Conservation (phyloP, 2,113 vertebrate genomes). For the Corythornis cristatus region DNA sequence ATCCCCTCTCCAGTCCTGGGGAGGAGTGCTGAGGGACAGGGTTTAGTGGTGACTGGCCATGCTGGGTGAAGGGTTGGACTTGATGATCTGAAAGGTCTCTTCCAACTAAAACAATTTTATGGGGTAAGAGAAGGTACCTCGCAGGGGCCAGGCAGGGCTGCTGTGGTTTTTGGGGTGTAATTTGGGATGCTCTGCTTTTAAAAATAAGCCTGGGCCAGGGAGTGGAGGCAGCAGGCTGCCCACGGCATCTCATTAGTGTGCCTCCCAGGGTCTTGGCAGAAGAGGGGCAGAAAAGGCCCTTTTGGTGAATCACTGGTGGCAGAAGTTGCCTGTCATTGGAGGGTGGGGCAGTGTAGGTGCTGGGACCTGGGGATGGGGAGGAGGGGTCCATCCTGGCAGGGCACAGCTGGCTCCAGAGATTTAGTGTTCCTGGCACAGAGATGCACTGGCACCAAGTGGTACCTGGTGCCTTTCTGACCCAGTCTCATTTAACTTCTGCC, state of each 20-base stretch:
- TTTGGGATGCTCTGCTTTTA: neutral
- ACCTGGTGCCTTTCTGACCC: neutral
- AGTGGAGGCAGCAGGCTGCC: neutral
- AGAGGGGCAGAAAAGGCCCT: neutral
- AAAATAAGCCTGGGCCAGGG: neutral
- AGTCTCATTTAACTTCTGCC: neutral
- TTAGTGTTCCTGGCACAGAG: neutral
- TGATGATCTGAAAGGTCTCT: neutral
- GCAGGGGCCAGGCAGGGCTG: neutral
- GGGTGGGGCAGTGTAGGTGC: neutral
- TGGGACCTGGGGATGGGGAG: fast-evolving
- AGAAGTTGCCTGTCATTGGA: neutral
- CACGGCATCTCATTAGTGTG: neutral
- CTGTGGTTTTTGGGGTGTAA: fast-evolving
- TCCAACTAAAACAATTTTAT: neutral
- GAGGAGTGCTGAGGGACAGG: neutral
- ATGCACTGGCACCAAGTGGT: neutral
- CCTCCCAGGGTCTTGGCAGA: neutral
- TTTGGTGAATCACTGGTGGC: neutral
- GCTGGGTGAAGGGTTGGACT: neutral
- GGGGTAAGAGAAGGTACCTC: neutral
- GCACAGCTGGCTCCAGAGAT: fast-evolving
- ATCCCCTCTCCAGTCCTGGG: neutral
- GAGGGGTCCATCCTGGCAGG: fast-evolving
- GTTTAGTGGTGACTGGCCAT: neutral